A percentile compares a stretch with the other conserved stretches of the same genome.
Evolutionary conservation across 2,888 invertebrate genomes (phyloP).

Genomic region (Pheosia gnoma): DNA sequence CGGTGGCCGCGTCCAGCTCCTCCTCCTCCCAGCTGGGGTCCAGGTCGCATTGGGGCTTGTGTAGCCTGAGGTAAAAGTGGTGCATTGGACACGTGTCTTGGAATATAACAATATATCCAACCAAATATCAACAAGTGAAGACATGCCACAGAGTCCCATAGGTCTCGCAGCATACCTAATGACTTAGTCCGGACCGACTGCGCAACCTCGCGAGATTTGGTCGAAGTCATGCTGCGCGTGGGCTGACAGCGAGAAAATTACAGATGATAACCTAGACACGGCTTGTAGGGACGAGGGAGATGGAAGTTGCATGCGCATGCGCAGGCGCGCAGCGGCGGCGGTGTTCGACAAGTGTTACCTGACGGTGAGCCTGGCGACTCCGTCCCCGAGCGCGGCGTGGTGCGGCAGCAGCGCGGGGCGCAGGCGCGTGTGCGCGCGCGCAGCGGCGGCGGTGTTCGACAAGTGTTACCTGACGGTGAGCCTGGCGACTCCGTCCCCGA

Average conservation of each 20-base stretch:
- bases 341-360: not conserved
- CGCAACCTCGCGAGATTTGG: too few species aligned
- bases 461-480: slow-evolving; percentile 85
- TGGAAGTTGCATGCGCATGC: not conserved
- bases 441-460: not conserved
- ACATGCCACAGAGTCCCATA: too few species aligned
- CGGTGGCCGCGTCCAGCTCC: slow-evolving; percentile 84
- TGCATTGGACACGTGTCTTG: not conserved
- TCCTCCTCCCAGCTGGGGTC: slow-evolving; percentile 91
- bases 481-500: slow-evolving; percentile 87
- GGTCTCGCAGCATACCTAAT: too few species aligned
- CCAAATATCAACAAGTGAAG: too few species aligned
- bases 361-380: slow-evolving; percentile 85
- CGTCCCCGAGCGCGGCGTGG: slow-evolving; percentile 77
- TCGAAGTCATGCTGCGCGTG: too few species aligned
- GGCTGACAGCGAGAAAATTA: too few species aligned
- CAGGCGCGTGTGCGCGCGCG: not conserved
- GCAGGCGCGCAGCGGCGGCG: not conserved
- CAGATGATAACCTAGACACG: too few species aligned
- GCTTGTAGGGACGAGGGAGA: too few species aligned
- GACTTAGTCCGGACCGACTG: too few species aligned
- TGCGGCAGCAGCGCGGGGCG: slow-evolving; percentile 67
- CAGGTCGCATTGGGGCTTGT: slow-evolving; percentile 92
- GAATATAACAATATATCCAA: too few species aligned
- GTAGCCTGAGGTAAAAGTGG: slow-evolving; percentile 69